phyloP scores from a whole-genome alignment of 2,113 vertebrate genomes.

The Sciurus niger region DNA sequence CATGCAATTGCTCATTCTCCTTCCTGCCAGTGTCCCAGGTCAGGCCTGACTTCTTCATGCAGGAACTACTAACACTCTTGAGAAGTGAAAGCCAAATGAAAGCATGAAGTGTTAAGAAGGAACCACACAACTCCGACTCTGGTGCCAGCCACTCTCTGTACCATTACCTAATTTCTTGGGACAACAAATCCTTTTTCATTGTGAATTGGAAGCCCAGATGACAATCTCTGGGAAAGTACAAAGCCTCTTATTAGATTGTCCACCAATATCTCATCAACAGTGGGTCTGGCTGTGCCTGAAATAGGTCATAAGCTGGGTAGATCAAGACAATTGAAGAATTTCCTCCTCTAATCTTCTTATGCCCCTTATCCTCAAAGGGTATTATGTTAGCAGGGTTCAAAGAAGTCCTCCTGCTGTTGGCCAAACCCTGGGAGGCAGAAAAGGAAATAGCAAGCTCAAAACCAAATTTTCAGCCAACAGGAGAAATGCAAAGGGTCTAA shows the following conservation, averaged over 20 bases:
- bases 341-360: constrained; percentile 74
- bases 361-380: constrained; percentile 68
- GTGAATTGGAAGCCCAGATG: constrained; percentile 62
- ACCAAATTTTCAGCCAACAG: not conserved
- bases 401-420: constrained; percentile 44
- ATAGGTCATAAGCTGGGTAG: constrained; percentile 78
- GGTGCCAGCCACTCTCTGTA: constrained; percentile 12
- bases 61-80: not conserved
- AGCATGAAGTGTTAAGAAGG: not conserved
- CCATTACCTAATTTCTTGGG: constrained; percentile 69
- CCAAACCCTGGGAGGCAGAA: constrained; percentile 23
- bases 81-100: constrained; percentile 65
- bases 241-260: not conserved
- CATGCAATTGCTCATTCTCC: not conserved
- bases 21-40: not conserved
- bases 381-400: constrained; percentile 77
- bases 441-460: constrained; percentile 19
- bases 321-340: constrained; percentile 80
- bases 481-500: constrained; percentile 25
- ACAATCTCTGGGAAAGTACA: constrained; percentile 12
- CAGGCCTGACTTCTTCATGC: not conserved
- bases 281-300: constrained; percentile 76
- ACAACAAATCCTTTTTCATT: constrained; percentile 66
- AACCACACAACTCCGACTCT: not conserved
- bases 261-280: constrained; percentile 66